A percentile compares a stretch with the other conserved stretches of the same genome.
Evolutionary conservation across 2,888 invertebrate species (phyloP).

Genomic region (Crossocerus cetratus): DNA sequence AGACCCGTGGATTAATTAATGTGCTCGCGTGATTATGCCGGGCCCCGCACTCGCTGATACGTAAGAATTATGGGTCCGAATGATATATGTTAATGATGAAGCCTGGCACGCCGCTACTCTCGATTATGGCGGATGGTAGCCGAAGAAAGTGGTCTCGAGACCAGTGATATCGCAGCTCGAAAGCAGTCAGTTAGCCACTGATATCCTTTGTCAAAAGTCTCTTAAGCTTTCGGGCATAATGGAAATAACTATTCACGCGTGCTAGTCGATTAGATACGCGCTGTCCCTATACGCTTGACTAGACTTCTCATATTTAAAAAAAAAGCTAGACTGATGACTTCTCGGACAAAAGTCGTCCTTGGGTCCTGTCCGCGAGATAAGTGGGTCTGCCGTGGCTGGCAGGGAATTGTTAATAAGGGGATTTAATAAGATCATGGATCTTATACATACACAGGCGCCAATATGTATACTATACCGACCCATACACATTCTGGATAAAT

Average conservation of each 20-base stretch:
- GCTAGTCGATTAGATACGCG: conserved; percentile 12
- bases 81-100: too few relatives aligned
- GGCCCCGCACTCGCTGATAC: too few relatives aligned
- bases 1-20: not conserved
- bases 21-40: too few relatives aligned
- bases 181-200: too few relatives aligned
- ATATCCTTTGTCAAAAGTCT: too few relatives aligned
- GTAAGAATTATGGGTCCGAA: too few relatives aligned
- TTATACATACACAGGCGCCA: too few relatives aligned
- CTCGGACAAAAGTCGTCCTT: conserved; percentile 12
- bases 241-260: not conserved
- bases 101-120: too few relatives aligned
- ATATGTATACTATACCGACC: too few relatives aligned
- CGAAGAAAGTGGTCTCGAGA: too few relatives aligned
- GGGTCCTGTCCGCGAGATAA: not conserved
- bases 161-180: too few relatives aligned
- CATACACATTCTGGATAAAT: not conserved
- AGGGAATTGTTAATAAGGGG: conserved; percentile 45
- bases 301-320: conserved; percentile 1
- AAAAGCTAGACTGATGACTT: conserved; percentile 10
- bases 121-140: too few relatives aligned
- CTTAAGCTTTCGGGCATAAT: not conserved
- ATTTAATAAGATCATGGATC: conserved; percentile 36
- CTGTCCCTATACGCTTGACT: not conserved
- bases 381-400: not conserved